Conservation (phyloP, 2,797 vertebrate species). For the Bryconaethiops microstoma region DNA sequence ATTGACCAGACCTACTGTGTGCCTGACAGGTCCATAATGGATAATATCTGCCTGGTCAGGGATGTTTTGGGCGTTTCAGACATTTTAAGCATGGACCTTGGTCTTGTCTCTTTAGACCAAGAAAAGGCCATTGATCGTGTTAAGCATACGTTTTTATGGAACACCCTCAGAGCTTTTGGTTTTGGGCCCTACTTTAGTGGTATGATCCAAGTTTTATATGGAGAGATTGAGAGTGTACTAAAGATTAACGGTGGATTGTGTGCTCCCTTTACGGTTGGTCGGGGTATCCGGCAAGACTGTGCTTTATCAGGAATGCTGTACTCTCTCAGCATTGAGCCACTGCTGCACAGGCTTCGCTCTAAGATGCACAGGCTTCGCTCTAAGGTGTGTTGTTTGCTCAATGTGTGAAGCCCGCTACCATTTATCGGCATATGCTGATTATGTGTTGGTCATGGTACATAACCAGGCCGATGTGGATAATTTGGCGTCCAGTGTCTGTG, state of each 20-base stretch:
- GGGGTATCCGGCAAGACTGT: not conserved
- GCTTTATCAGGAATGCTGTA: not conserved
- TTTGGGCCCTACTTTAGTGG: not conserved
- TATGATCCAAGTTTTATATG: not conserved
- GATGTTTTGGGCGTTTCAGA: not conserved
- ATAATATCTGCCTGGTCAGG: not conserved
- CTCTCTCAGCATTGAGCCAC: not conserved
- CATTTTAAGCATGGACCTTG: not conserved
- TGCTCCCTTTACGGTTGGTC: not conserved
- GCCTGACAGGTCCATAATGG: not conserved
- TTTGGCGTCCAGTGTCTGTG: too few species aligned
- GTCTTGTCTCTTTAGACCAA: not conserved
- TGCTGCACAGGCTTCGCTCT: not conserved
- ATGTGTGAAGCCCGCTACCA: not conserved
- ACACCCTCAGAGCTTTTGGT: not conserved
- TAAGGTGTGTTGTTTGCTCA: not conserved
- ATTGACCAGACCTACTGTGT: conserved; percentile 4
- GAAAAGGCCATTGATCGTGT: not conserved
- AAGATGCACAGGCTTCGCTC: not conserved
- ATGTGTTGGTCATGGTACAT: not conserved
- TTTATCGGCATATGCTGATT: not conserved
- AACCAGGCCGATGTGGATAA: too few species aligned
- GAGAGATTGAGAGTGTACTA: not conserved
- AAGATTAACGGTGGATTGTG: not conserved
- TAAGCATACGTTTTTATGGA: not conserved